Conservation (phyloP, 2,797 vertebrate species). For the Pristis pectinata region DNA sequence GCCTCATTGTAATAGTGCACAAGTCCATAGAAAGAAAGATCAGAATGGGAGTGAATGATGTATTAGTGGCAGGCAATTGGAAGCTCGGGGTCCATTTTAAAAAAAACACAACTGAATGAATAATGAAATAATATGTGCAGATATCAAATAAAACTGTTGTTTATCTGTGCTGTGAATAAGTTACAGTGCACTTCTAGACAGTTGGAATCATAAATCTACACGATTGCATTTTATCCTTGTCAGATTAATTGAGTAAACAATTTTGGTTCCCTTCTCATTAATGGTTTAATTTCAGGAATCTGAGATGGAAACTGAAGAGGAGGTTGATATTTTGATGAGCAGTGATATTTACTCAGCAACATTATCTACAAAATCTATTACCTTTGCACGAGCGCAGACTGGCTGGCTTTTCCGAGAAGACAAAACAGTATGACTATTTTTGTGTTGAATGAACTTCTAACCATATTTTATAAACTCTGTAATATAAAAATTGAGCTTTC, state of each 20-base stretch:
- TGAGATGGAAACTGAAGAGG: conserved; percentile 97
- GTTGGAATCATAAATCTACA: too few species aligned
- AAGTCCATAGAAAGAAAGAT: too few species aligned
- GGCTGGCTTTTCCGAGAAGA: conserved; percentile 98
- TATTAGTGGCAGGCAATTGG: too few species aligned
- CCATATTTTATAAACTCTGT: neutral
- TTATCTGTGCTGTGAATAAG: too few species aligned
- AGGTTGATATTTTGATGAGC: conserved; percentile 98
- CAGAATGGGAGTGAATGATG: too few species aligned
- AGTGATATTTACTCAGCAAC: conserved; percentile 97
- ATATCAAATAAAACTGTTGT: too few species aligned
- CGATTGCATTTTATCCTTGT: neutral
- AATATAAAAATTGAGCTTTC: neutral
- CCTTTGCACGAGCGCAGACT: conserved; percentile 86
- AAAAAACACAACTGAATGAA: too few species aligned
- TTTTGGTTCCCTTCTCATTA: neutral
- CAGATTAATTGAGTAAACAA: neutral
- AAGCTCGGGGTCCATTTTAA: too few species aligned
- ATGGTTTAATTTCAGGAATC: conserved; percentile 70
- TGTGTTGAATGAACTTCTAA: neutral
- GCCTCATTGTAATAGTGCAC: too few species aligned
- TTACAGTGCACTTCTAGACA: too few species aligned
- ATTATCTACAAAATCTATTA: conserved; percentile 96
- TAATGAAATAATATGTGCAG: too few species aligned
- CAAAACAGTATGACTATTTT: conserved; percentile 75